A percentile compares a stretch with the other conserved stretches of the same genome.
These are phyloP conservation scores for Mastomys natalensis DNA, from an alignment of 2,113 vertebrate species.

Conservation along the genomic window DNA sequence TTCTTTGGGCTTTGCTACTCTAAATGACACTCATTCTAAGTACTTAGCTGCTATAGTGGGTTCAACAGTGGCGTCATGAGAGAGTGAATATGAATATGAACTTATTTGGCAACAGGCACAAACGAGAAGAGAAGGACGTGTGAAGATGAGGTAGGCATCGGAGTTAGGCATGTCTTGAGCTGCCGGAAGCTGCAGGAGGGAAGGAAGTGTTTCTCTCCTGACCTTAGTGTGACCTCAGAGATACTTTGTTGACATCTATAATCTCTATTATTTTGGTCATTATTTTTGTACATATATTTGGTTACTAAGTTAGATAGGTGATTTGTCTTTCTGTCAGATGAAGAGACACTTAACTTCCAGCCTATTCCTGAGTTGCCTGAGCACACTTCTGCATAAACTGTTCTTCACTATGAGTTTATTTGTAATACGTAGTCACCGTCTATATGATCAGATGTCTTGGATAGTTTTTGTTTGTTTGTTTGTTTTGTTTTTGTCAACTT, in stretches of 20 bases:
- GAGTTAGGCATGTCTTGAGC: neutral
- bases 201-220: neutral
- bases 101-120: constrained; percentile 1
- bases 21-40: neutral
- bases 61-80: neutral
- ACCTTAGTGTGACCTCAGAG: neutral
- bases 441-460: neutral
- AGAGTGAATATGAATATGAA: neutral
- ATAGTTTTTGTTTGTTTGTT: neutral
- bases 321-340: neutral
- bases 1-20: neutral
- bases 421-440: neutral
- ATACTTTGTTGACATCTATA: neutral
- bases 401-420: neutral
- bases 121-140: neutral
- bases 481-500: neutral
- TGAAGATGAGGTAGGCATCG: neutral
- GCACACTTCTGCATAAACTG: neutral
- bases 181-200: neutral
- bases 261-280: neutral
- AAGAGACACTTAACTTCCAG: neutral
- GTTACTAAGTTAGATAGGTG: neutral
- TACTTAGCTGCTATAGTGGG: neutral
- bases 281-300: neutral
- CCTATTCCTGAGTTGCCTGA: neutral